phyloP scores from a whole-genome alignment of 2,888 invertebrate genomes.

The Artemia sp. region DNA sequence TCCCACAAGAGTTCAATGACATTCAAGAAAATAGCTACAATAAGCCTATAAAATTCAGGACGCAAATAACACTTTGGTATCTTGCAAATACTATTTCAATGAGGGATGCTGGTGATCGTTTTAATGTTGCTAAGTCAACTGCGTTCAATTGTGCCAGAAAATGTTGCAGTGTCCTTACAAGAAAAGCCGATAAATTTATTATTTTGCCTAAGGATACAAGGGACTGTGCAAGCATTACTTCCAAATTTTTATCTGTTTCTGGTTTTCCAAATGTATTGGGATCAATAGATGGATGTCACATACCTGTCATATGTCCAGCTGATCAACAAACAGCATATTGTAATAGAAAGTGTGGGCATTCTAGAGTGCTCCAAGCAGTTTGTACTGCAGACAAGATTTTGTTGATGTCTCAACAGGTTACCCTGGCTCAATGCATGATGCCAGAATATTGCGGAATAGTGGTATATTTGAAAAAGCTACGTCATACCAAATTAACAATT shows the following conservation, averaged over 20 bases:
- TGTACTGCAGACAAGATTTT: constrained; percentile 1
- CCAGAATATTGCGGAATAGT: background rate
- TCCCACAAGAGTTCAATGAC: background rate
- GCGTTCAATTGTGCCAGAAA: background rate
- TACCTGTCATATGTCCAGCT: background rate
- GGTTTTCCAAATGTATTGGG: background rate
- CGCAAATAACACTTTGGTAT: background rate
- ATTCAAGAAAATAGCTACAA: background rate
- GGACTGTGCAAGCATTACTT: background rate
- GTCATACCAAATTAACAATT: background rate
- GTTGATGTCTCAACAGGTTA: background rate
- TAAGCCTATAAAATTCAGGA: background rate
- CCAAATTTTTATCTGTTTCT: background rate
- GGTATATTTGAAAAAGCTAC: background rate
- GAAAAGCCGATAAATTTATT: background rate
- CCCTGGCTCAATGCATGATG: constrained; percentile 6
- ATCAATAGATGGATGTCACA: background rate
- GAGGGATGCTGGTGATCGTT: background rate
- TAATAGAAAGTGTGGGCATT: background rate
- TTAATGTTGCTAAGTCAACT: constrained; percentile 2
- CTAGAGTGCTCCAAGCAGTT: background rate
- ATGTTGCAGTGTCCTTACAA: constrained; percentile 4
- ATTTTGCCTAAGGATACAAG: background rate
- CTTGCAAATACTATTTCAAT: background rate
- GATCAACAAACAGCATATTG: background rate